Percentiles rank a stretch among this genome's conserved stretches.
These are phyloP conservation scores for Tragelaphus scriptus DNA, from an alignment of 2,113 vertebrate species.

Conservation along the genomic window DNA sequence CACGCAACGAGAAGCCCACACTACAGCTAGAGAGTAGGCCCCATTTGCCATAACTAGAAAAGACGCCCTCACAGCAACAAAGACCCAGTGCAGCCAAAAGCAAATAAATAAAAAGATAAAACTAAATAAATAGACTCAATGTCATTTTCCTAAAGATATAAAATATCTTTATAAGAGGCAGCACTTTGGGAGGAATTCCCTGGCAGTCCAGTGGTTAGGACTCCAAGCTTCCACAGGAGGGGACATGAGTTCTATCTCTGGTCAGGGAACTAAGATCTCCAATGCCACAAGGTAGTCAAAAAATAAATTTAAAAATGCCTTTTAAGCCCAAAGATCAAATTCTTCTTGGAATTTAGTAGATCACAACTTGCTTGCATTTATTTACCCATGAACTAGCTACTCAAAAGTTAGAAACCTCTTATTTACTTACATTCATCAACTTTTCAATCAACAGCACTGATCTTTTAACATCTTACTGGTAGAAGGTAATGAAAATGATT, in stretches of 20 bases:
- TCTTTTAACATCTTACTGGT: not conserved
- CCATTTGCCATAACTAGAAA: not conserved
- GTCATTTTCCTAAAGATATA: not conserved
- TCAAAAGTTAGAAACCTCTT: not conserved
- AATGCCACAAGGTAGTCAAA: not conserved
- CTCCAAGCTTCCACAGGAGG: not conserved
- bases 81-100: not conserved
- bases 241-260: not conserved
- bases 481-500: not conserved
- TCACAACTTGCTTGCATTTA: not conserved
- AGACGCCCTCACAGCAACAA: not conserved
- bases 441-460: not conserved
- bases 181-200: not conserved
- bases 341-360: not conserved
- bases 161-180: not conserved
- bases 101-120: not conserved
- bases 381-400: not conserved
- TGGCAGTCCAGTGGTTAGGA: not conserved
- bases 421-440: slow-evolving; percentile 16
- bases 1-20: not conserved
- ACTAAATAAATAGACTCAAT: not conserved
- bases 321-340: not conserved
- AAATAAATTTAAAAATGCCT: not conserved
- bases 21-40: not conserved
- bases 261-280: not conserved